Evolutionary conservation across 2,113 vertebrate species (phyloP).

Genomic region (Petrocephalus microphthalmus): DNA sequence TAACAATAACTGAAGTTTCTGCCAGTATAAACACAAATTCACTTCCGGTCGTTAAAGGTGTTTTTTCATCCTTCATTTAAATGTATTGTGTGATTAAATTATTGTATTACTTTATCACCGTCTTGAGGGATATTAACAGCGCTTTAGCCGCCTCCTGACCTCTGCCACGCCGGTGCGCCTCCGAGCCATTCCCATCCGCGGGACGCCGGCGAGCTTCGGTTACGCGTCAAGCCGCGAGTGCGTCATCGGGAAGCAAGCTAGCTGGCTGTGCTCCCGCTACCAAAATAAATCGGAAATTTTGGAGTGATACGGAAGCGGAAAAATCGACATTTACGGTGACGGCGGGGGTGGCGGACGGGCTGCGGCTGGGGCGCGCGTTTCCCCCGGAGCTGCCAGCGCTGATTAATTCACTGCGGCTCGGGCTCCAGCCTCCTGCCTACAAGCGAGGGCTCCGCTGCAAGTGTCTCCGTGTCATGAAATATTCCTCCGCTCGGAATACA

Average conservation of each 20-base stretch:
- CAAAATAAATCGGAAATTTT: slow-evolving; percentile 1
- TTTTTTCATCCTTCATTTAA: background rate
- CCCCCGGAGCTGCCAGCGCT: background rate
- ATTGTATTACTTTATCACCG: background rate
- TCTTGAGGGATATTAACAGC: background rate
- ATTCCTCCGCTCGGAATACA: background rate
- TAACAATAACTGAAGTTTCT: background rate
- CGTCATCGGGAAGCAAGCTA: background rate
- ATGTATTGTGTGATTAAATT: background rate
- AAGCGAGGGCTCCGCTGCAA: background rate
- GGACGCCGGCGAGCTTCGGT: background rate
- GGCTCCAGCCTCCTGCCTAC: background rate
- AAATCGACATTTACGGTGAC: background rate
- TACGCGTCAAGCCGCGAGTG: background rate
- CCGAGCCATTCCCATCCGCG: background rate
- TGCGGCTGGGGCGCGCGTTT: background rate
- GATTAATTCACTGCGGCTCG: slow-evolving; percentile 2
- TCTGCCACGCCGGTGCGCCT: background rate
- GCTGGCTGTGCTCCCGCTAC: background rate
- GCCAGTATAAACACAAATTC: background rate
- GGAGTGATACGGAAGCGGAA: background rate
- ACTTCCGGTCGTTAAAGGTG: background rate
- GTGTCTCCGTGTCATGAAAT: background rate
- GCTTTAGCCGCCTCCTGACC: background rate
- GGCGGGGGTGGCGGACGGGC: background rate